Evolutionary conservation across 2,797 vertebrate genomes (phyloP).

Genomic region (Eutrigla gurnardus): DNA sequence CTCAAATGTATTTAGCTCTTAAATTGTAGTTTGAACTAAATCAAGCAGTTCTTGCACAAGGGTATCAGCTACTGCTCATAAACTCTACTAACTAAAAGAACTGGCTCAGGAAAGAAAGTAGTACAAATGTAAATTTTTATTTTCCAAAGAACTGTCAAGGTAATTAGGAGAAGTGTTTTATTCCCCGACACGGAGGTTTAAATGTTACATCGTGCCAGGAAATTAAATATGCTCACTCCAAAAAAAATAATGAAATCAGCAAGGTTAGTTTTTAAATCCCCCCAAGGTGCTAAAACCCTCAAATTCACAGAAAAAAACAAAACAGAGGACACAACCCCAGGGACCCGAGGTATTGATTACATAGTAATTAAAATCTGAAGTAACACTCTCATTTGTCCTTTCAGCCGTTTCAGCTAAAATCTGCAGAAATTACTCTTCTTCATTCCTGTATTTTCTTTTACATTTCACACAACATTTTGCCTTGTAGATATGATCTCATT

Average conservation of each 20-base stretch:
- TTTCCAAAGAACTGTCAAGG: slow-evolving; percentile 8
- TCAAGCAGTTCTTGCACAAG: not conserved
- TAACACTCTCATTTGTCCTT: slow-evolving; percentile 8
- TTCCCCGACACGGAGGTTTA: slow-evolving; percentile 14
- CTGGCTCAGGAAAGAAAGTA: not conserved
- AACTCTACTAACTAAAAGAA: not conserved
- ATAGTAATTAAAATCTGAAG: slow-evolving; percentile 38
- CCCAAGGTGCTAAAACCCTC: not conserved
- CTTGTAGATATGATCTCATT: not conserved
- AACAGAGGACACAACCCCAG: not conserved
- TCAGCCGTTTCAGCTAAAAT: slow-evolving; percentile 2
- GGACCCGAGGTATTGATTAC: slow-evolving; percentile 29
- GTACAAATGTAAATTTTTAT: not conserved
- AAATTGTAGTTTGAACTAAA: slow-evolving; percentile 9
- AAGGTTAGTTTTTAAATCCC: not conserved
- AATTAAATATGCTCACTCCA: slow-evolving; percentile 8
- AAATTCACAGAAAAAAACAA: not conserved
- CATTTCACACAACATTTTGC: not conserved
- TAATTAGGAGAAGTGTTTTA: slow-evolving; percentile 24
- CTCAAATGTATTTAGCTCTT: not conserved
- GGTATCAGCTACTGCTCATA: not conserved
- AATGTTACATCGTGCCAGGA: slow-evolving; percentile 14
- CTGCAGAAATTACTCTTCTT: slow-evolving; percentile 1
- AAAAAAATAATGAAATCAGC: not conserved
- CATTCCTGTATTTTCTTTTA: not conserved